Base-by-base conservation (phyloP, 2,888 invertebrate genomes). In the Sinopyrophorus schimmeli region DNA sequence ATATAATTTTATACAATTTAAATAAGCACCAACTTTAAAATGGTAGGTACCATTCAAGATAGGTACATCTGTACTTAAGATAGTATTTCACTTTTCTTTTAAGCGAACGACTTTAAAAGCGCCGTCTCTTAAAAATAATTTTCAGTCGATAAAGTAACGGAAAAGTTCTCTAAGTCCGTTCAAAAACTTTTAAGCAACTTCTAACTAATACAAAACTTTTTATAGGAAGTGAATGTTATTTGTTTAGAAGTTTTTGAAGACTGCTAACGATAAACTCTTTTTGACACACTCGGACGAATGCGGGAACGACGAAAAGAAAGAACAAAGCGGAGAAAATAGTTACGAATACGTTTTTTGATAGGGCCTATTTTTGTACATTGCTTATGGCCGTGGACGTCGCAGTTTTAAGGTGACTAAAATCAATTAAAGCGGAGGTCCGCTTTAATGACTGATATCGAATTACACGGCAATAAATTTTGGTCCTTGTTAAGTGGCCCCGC, bases 201-300 rank as follows among this genome's bases (percentile, higher is more conserved):
- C 37, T 31, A 16, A 40, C 40, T 40, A 39, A 47, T 47, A 47
- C 40, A 35, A 40, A 47, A 47, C 40, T 47, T 47, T 47, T 40
- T 40, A 47, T 47, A 34, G 37, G 34, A 47, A 32, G 40, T 32
- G 32, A 39, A 32, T 27, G 47, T 40, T 40, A 47, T 32, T 47
- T 34, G 47, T 34, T 47, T 47, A 28, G 20, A 40, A 47, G 15
- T 46, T 44, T 23, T 17, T 6, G 34, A n/a, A n/a, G n/a, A 42
- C 42, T 32, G 34, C 24, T 42, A 14, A 37, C 15, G 35, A 28
- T 44, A 44, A 44, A 37, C 35, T 44, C 34, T n/a, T 27, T 44
- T 9, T 14, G 43, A 39, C 39, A 39, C 39, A 20, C 9, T 31
- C n/a, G 18, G 28, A 21, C 40, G 30, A 30, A 39, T 39, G 30